These are phyloP conservation scores for Diorhabda carinulata DNA, from an alignment of 1,140 invertebrate genomes.

Conservation along the genomic window DNA sequence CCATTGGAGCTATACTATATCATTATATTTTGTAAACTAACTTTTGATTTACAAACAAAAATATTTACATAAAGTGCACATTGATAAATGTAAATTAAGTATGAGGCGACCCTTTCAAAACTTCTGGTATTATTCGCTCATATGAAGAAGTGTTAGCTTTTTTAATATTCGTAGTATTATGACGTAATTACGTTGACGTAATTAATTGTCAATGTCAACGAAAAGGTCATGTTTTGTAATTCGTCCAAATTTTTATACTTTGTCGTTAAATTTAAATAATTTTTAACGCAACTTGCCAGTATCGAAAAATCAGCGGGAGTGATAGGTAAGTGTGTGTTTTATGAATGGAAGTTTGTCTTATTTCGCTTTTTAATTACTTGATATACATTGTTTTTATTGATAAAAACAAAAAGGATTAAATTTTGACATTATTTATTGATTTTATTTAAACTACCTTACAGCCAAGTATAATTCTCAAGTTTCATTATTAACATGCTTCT, in stretches of 20 bases:
- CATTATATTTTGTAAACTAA: too few species aligned
- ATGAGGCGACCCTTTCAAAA: too few species aligned
- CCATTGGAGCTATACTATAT: too few species aligned
- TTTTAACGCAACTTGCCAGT: slow-evolving; percentile 1
- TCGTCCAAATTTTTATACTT: slow-evolving; percentile 1
- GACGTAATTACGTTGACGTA: background rate
- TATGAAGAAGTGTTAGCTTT: too few species aligned
- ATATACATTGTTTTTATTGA: slow-evolving; percentile 6
- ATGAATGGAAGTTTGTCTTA: background rate
- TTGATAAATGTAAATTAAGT: too few species aligned
- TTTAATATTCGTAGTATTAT: too few species aligned
- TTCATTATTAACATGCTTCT: slow-evolving; percentile 28
- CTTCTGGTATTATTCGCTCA: too few species aligned
- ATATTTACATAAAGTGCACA: too few species aligned
- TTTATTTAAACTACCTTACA: slow-evolving; percentile 17
- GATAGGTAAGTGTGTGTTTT: background rate
- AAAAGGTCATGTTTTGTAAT: slow-evolving; percentile 2
- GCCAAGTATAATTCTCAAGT: slow-evolving; percentile 13
- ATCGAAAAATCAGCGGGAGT: background rate
- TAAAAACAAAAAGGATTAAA: slow-evolving; percentile 22
- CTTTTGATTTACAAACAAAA: too few species aligned
- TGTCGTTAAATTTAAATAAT: background rate
- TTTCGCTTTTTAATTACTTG: background rate
- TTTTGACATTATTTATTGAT: slow-evolving; percentile 17
- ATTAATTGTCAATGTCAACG: background rate